A percentile compares a stretch with the other conserved stretches of the same genome.
Evolutionary conservation across 2,113 vertebrate genomes (phyloP).

Genomic region (Pungitius pungitius): DNA sequence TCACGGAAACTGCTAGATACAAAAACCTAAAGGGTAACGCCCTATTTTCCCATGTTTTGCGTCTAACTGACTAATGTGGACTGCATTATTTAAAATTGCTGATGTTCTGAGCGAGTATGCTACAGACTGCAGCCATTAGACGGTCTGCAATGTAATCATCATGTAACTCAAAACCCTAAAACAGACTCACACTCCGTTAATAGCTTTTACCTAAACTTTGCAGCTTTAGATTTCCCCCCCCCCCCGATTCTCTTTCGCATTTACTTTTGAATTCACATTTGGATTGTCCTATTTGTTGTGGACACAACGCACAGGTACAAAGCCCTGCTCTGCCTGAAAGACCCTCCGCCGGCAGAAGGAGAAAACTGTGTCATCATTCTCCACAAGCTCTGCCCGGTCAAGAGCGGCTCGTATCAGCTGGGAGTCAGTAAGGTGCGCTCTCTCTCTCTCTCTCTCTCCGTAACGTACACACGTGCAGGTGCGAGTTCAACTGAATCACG

Average conservation of each 20-base stretch:
- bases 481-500: neutral
- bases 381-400: constrained; percentile 86
- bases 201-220: neutral
- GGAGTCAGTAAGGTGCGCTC: constrained; percentile 90
- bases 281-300: constrained; percentile 2
- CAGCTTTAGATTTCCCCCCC: constrained; percentile 17
- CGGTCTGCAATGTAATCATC: neutral
- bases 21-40: neutral
- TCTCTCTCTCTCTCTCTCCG: neutral
- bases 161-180: constrained; percentile 2
- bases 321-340: constrained; percentile 86
- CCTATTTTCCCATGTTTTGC: neutral
- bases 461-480: neutral
- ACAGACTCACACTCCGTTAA: neutral
- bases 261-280: neutral
- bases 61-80: neutral
- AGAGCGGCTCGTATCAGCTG: constrained; percentile 84
- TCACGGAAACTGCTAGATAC: constrained; percentile 4
- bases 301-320: constrained; percentile 88
- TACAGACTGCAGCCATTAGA: neutral
- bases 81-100: neutral
- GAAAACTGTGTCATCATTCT: constrained; percentile 89
- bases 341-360: constrained; percentile 82
- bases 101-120: neutral
- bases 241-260: neutral